Evolutionary conservation across 2,113 vertebrate genomes (phyloP).

Genomic region (Stigmatopora nigra): DNA sequence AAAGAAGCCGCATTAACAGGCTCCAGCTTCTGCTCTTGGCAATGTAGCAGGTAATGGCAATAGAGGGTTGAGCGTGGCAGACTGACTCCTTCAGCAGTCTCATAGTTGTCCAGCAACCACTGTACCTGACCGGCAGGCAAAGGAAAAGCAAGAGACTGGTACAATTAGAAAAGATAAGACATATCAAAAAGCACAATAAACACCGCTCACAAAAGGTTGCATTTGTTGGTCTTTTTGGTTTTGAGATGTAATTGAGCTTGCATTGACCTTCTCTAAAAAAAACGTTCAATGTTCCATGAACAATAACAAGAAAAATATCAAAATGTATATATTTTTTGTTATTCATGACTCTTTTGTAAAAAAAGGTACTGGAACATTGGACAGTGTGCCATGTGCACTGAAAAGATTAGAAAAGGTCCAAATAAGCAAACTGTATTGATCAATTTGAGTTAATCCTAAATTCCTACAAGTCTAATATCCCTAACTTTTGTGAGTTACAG

Average conservation of each 20-base stretch:
- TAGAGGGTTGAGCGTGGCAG: constrained; percentile 91
- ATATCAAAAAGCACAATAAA: background rate
- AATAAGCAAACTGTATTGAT: background rate
- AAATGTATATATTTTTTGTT: too few relatives aligned
- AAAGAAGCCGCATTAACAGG: constrained; percentile 90
- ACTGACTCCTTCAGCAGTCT: constrained; percentile 90
- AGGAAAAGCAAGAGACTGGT: constrained; percentile 46
- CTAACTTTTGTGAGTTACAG: background rate
- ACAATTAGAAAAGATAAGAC: constrained; percentile 56
- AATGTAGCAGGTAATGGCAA: constrained; percentile 92
- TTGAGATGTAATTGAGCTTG: too few relatives aligned
- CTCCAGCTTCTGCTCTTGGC: constrained; percentile 92
- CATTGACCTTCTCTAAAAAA: too few relatives aligned
- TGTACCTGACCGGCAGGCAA: constrained; percentile 78
- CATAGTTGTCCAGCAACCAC: constrained; percentile 94
- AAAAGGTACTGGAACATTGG: too few relatives aligned
- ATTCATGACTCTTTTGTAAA: too few relatives aligned
- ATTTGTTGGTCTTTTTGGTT: background rate
- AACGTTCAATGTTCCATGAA: too few relatives aligned
- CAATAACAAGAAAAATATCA: too few relatives aligned
- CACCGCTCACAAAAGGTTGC: constrained; percentile 1
- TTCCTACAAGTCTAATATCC: background rate
- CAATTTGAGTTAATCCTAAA: background rate
- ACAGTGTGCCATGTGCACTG: too few relatives aligned
- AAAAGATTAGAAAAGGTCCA: background rate